These are phyloP conservation scores for Myrmophylax atrothorax DNA, from an alignment of 2,113 vertebrate species.

Conservation along the genomic window DNA sequence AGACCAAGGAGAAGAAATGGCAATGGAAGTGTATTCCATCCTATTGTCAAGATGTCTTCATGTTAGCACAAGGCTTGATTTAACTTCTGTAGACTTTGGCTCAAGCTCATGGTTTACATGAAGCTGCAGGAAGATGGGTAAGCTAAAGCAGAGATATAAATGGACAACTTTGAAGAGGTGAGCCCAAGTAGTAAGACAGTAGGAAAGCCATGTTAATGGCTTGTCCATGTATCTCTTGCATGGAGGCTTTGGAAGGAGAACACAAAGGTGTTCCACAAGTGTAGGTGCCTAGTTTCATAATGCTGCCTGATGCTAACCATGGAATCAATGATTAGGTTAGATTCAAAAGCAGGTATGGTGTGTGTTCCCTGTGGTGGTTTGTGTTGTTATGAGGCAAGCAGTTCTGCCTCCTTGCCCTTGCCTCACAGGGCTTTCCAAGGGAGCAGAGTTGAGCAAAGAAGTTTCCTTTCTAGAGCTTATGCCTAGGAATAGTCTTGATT, in stretches of 20 bases:
- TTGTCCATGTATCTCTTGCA: neutral
- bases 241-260: neutral
- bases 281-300: neutral
- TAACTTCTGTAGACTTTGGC: neutral
- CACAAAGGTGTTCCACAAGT: accelerated
- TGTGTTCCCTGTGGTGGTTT: accelerated
- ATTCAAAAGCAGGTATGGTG: neutral
- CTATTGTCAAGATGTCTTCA: neutral
- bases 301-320: neutral
- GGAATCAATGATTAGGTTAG: neutral
- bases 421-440: neutral
- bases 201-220: neutral
- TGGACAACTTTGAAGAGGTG: neutral
- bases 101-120: neutral
- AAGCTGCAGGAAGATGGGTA: neutral
- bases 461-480: neutral
- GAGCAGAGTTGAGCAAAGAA: neutral
- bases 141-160: neutral
- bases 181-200: neutral
- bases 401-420: neutral
- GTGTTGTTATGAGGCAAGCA: neutral
- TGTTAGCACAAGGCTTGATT: neutral
- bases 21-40: neutral
- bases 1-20: neutral
- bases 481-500: neutral